Percentiles rank a stretch among this genome's conserved stretches.
phyloP scores from a whole-genome alignment of 2,797 vertebrate genomes.

The Betta splendens region DNA sequence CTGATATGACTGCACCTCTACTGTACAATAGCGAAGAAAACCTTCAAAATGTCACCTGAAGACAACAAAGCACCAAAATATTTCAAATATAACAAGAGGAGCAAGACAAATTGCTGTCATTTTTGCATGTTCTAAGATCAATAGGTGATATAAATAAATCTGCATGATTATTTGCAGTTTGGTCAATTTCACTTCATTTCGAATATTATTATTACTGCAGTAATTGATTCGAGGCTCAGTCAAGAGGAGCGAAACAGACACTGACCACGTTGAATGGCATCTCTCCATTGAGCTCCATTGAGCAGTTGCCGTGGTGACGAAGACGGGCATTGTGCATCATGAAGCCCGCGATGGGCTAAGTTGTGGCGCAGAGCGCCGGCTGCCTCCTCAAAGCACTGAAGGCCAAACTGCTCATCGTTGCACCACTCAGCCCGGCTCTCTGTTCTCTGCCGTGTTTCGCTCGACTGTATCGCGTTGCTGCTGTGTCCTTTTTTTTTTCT shows the following conservation, averaged over 20 bases:
- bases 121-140: no score
- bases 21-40: no score
- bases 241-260: conserved; percentile 17
- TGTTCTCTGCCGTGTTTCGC: conserved; percentile 34
- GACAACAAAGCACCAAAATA: background rate
- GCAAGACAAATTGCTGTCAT: no score
- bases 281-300: conserved; percentile 22
- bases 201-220: no score
- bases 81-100: background rate
- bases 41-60: background rate
- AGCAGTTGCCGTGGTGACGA: conserved; percentile 77
- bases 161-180: no score
- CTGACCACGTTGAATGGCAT: conserved; percentile 30
- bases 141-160: no score
- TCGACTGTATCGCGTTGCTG: conserved; percentile 45
- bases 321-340: conserved; percentile 62
- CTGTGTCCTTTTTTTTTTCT: conserved; percentile 56
- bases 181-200: no score
- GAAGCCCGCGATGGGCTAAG: conserved; percentile 61
- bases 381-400: conserved; percentile 73
- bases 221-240: no score
- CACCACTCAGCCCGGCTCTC: conserved; percentile 39
- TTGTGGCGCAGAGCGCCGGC: conserved; percentile 51
- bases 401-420: conserved; percentile 75
- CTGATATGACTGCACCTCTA: no score